These are phyloP conservation scores for Hirudo medicinalis DNA, from an alignment of 1,140 invertebrate species.

Conservation along the genomic window DNA sequence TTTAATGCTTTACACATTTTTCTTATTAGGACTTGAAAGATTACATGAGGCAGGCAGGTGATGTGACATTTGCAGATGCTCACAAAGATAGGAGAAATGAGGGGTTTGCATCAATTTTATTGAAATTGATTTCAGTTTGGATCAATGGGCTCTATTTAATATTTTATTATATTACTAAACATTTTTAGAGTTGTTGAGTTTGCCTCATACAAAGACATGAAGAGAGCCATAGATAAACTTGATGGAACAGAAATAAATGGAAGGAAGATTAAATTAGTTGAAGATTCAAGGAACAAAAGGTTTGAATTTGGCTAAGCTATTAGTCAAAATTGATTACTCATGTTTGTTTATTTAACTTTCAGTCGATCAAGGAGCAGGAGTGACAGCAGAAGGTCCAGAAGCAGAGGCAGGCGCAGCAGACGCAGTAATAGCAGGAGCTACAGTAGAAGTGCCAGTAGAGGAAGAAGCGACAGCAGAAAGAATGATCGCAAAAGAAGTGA, in stretches of 20 bases:
- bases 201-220: conserved; percentile 62
- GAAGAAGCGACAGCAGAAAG: no score
- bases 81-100: conserved; percentile 90
- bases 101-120: conserved; percentile 53
- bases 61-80: conserved; percentile 97
- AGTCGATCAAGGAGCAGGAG: conserved; percentile 17
- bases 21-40: conserved; percentile 66
- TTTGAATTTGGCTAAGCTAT: background rate
- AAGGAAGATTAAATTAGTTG: conserved; percentile 64
- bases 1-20: no score
- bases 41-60: conserved; percentile 94
- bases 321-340: background rate
- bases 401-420: no score
- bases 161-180: conserved; percentile 51
- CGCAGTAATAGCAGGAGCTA: no score
- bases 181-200: conserved; percentile 38
- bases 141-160: background rate
- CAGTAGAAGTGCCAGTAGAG: no score
- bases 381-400: background rate
- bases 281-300: conserved; percentile 55
- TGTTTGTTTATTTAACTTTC: no score
- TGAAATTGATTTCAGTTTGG: background rate
- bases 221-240: conserved; percentile 84
- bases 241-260: conserved; percentile 80
- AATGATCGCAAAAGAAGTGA: background rate